Evolutionary conservation across 2,113 vertebrate species (phyloP), one percentile per base, ranked within the genome.

Genomic region (Pyxicephalus adspersus): DNA sequence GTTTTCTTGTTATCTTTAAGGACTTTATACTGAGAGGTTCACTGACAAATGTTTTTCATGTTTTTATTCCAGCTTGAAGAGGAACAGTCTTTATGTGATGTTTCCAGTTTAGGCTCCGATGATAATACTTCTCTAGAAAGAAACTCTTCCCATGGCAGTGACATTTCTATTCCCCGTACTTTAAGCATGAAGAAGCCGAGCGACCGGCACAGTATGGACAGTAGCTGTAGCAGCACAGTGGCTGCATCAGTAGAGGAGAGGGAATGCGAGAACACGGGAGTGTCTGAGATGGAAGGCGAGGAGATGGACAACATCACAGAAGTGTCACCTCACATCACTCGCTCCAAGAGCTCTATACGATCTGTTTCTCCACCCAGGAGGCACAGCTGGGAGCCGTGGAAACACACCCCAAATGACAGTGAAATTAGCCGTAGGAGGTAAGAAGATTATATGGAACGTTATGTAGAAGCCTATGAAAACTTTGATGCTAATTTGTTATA

Each of bases 301-400:
- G 94, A 97, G 72, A 92, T 94, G 89, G 97, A 98, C 89, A 90
- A 95, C 29, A 91, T 99, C 84, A 94, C 94, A 0, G 96, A 98
- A 28, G 96, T 96, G 66, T 91, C 94, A 0, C 3, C 91, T 0
- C 92, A 88, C 34, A 84, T 94, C 50, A 91, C 91, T 0, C 86
- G 95, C 15, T 79, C 95, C 19, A 87, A 93, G 19, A 77, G 85
- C 81, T 92, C 95, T 64, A 87, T 93, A 76, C 93, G 96, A 60
- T 96, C 97, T 0, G 87, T 95, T 52, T 98, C 97, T 0, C 96
- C 97, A 0, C 96, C 96, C 85, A 94, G 97, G 1, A 93, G 98
- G 26, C 98, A 99, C 88, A 99, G 97, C 83, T 99, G 98, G 98
- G 97, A 95, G 7, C 97, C 98, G 0, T 96, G 97, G 0, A 98